Base-by-base conservation (phyloP, 2,113 vertebrate species). In the Trinectes maculatus region DNA sequence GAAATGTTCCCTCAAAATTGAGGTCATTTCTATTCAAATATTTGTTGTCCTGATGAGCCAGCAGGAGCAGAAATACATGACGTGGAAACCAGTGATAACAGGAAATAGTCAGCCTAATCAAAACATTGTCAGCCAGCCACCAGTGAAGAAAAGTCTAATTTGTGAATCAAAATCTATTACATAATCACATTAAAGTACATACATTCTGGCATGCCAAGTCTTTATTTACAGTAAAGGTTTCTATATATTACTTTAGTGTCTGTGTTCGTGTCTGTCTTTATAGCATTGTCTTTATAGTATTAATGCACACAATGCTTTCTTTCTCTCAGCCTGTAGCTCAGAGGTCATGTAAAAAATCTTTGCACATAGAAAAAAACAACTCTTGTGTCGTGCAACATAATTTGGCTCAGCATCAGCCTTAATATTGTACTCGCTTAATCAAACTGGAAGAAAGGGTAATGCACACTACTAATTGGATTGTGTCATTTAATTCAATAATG, bases 401-500 rank as follows among this genome's bases (percentile, higher is more conserved):
- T 84, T 90, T 89, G 81, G 65, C 84, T 62, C 48, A 78, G 85
- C 79, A 82, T 87, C 78, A 76, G 59, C 66, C 49, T 70, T 85
- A 79, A 80, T 89, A 81, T 90, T 87, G 83, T 61, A 80, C 76
- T 86, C 86, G 84, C 77, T 86, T 89, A 87, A 89, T 91, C 81
- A 81, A 86, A 91, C 75, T 73, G 76, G 58, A 71, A 82, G 71
- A 83, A 85, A 86, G 69, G 72, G 74, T 87, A 85, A 87, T 84
- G 83, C 81, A 76, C 88, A 83, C 64, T 63, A 33, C 85, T 88
- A 91, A 90, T 91, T 89, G 85, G 81, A 87, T 87, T 91, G 82
- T 73, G 80, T 88, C 58, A 9, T 90, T 85, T 89, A 87, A 91
- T 89, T 91, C 70, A 88, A 89, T 90, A 85, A 90, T 85, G 83